Base-by-base conservation (phyloP, 1,140 invertebrate species). In the Drosophila persimilis region DNA sequence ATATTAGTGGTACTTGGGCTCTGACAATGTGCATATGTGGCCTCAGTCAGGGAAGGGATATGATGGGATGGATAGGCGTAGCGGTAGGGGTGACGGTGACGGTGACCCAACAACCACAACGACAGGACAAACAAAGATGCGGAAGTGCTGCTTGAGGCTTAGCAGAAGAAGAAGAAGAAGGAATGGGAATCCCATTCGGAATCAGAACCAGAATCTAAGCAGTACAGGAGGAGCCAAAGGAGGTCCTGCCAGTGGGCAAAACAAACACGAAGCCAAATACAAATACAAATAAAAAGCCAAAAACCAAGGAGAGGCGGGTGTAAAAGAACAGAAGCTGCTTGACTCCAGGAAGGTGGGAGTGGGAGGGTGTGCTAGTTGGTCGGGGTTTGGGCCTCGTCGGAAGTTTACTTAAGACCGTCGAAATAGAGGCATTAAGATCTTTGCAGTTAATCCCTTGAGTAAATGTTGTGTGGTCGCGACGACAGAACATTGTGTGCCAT, bases 351-450 rank as follows among this genome's bases (percentile, higher is more conserved):
- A 83, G 78, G 70, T 78, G 61, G 48, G 48, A 48, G 46, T 24
- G 24, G 24, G 24, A 2, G 31, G 29, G 29, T 7, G 7, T 31
- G 3, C 31, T 9, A 31, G 26, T 24, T 20, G 54, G 57, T 62
- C 60, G 50, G 50, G 50, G 11, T 20, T 22, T 15, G 39, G 24
- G 41, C 54, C 64, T 35, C 45, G 54, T 58, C 63, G 83, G 80
- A 85, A 89, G 78, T 86, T 85, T 86, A 89, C 86, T 89, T 89
- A 89, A 89, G 80, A 88, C 86, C 81, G 78, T 79, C 79, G 86
- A 89, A 89, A 89, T 89, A 89, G 85, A 89, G 80, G 86, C 86
- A 89, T 89, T 89, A 89, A 89, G 86, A 89, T 89, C 86, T 89
- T 85, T 89, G 77, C 70, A 89, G 86, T 85, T 89, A 89, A 89